Percentiles rank a stretch among this genome's conserved stretches.
Evolutionary conservation across 2,113 vertebrate genomes (phyloP).

Genomic region (Callithrix jacchus): DNA sequence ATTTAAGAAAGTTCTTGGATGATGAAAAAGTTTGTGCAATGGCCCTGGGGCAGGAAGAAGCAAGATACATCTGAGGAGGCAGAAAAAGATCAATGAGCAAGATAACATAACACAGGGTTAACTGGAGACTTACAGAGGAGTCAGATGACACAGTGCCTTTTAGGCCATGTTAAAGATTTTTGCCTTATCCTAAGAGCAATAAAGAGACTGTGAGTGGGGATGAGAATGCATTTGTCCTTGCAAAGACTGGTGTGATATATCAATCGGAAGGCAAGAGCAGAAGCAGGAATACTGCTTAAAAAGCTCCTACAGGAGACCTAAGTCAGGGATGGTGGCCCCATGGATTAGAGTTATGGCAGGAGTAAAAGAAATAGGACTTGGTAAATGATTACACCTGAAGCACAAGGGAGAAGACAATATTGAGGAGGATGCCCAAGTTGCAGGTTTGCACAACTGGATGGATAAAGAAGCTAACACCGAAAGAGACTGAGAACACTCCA

Average conservation of each 20-base stretch:
- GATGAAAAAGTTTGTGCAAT: background rate
- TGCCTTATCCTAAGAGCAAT: slow-evolving; percentile 14
- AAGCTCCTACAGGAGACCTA: background rate
- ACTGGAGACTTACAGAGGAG: background rate
- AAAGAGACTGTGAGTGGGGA: background rate
- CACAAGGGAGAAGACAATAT: background rate
- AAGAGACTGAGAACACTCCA: background rate
- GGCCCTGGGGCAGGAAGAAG: background rate
- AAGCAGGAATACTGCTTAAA: background rate
- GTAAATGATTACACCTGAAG: background rate
- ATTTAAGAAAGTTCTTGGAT: background rate
- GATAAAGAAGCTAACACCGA: background rate
- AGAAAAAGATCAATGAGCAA: background rate
- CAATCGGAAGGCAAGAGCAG: background rate
- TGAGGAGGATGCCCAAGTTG: background rate
- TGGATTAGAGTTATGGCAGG: background rate
- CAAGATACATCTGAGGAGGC: background rate
- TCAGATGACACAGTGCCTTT: background rate
- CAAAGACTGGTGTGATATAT: background rate
- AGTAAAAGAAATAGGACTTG: background rate
- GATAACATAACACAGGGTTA: background rate
- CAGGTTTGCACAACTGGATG: background rate
- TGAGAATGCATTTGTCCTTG: background rate
- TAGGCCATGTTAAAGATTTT: background rate
- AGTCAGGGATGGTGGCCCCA: background rate